Percentiles rank a stretch among this genome's conserved stretches.
These are phyloP conservation scores for Mionectes olivaceus DNA, from an alignment of 2,797 vertebrate genomes.

Conservation along the genomic window DNA sequence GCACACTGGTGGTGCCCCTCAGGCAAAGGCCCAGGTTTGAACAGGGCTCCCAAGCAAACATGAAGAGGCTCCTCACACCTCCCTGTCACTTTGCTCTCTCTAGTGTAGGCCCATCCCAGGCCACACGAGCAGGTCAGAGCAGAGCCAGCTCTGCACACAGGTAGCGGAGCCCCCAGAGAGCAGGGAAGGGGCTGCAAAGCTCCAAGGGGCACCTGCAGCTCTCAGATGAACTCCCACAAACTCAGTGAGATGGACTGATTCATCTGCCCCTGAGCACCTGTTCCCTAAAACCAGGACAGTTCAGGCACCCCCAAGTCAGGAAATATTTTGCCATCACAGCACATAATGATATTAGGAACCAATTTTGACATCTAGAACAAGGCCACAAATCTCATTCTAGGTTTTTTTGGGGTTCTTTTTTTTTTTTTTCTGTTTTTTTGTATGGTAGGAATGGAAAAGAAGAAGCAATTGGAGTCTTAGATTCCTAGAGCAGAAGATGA, in stretches of 20 bases:
- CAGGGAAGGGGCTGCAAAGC: background rate
- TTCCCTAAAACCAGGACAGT: background rate
- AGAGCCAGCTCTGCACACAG: fast-evolving
- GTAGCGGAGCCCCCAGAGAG: background rate
- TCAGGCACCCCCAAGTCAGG: background rate
- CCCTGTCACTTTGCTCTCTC: background rate
- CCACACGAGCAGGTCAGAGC: fast-evolving
- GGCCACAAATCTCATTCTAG: background rate
- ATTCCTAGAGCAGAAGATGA: background rate
- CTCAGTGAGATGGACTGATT: fast-evolving
- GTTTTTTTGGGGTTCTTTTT: too few relatives aligned
- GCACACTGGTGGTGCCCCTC: fast-evolving
- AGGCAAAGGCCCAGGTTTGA: fast-evolving
- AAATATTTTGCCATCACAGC: background rate
- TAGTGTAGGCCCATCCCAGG: background rate
- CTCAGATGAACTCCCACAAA: background rate
- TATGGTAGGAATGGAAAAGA: background rate
- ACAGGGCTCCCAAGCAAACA: fast-evolving
- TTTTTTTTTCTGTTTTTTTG: background rate
- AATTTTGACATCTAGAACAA: background rate
- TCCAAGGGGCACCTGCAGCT: background rate
- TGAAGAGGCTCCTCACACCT: background rate
- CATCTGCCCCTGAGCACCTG: background rate
- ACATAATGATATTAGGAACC: fast-evolving
- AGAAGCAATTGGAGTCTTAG: background rate